These are phyloP conservation scores for Chelidonichthys spinosus DNA, from an alignment of 2,797 vertebrate genomes.

Conservation along the genomic window DNA sequence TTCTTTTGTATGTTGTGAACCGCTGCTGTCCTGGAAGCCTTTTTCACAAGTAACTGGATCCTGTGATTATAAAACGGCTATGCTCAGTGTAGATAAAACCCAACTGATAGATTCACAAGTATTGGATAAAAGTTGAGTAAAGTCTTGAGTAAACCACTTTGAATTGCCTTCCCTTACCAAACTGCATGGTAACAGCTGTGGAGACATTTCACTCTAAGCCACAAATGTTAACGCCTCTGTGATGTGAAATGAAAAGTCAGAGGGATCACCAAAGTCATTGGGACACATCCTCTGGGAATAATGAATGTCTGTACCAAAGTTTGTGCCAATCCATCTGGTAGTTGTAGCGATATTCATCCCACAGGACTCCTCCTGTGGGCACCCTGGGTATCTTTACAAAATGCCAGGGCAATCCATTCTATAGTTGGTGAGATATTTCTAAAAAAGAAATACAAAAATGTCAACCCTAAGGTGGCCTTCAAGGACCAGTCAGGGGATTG, in stretches of 20 bases:
- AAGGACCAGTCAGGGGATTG: not conserved
- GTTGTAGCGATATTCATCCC: not conserved
- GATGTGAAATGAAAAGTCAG: not conserved
- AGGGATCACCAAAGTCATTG: not conserved
- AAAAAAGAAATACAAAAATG: not conserved
- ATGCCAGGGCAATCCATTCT: not conserved
- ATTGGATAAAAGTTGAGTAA: no score
- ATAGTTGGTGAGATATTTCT: not conserved
- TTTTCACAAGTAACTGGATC: not conserved
- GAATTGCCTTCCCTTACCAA: not conserved
- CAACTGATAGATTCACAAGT: no score
- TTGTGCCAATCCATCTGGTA: not conserved
- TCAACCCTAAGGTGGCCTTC: not conserved
- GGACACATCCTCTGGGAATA: not conserved
- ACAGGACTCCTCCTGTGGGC: not conserved
- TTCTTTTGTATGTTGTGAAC: conserved; percentile 23
- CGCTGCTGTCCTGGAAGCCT: not conserved
- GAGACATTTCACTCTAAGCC: not conserved
- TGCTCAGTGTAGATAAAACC: not conserved
- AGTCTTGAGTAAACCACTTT: not conserved
- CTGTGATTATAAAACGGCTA: not conserved
- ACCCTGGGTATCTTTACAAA: not conserved
- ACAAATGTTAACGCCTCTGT: not conserved
- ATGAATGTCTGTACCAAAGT: not conserved
- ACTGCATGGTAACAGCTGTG: not conserved